Base-by-base conservation (phyloP, 30 jellyfish, hydroid and myxozoan genomes). In the Chironex yamaguchii region DNA sequence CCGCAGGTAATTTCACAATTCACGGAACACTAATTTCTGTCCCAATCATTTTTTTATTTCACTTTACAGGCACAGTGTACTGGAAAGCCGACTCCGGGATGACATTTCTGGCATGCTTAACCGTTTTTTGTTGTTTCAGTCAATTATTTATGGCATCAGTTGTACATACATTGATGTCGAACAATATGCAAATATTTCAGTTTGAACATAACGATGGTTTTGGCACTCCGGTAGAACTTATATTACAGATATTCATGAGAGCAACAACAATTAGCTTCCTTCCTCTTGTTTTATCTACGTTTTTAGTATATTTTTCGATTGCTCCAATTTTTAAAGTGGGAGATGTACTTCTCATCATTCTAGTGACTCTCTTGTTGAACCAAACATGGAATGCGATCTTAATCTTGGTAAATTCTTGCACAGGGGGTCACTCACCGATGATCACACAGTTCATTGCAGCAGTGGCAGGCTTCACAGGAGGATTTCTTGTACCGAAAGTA, bases 81-180 rank as follows among this genome's bases (percentile, higher is more conserved):
- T 86, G 77, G 83, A 85, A 92, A 68, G 86, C 98, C 11, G 84
- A 86, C 35, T 53, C 69, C 52, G 98, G 95, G 24, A 54, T 92
- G 14, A 87, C 86, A 23, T 82, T 92, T 26, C 86, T 92, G 96
- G 76, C 95, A 48, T 92, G 96, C 65, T 85, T 83, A 81, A 89
- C 67, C 79, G 98, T 92, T 4, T 86, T 92, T 79, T 26, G 86
- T 58, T 92, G 98, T 72, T 96, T 96, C 17, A 92, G 98, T 68
- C 98, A 92, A 81, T 84, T 92, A 34, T 92, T 92, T 71, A 80
- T 92, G 98, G 96, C 98, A 13, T 92, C 98, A 6, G 98, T 92
- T 1, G 86, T 92, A 34, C 98, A 92, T 52, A 85, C 89, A 6
- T 94, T 83, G 29, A 67, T 92, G 74, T 52, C 62, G 65, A 92